Conservation (phyloP, 2,113 vertebrate genomes). For the Trogon surrucura region DNA sequence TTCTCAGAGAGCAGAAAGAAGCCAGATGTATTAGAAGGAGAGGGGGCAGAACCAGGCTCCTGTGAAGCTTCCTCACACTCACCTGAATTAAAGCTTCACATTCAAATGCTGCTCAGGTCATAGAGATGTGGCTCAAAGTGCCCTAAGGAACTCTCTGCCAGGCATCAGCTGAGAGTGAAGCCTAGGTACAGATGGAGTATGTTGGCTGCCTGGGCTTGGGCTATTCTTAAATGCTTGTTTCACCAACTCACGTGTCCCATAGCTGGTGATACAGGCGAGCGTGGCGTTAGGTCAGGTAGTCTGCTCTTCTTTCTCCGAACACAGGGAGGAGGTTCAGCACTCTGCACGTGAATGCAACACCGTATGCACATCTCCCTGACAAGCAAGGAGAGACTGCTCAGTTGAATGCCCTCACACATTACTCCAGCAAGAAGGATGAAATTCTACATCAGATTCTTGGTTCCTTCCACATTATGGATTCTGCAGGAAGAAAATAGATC, state of each 20-base stretch:
- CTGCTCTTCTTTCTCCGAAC: not conserved
- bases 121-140: not conserved
- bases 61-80: not conserved
- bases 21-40: not conserved
- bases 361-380: not conserved
- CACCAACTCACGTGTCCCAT: not conserved
- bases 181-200: not conserved
- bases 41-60: not conserved
- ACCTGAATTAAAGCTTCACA: not conserved
- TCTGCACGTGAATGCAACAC: rapidly evolving
- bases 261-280: not conserved
- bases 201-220: not conserved
- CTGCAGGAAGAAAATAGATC: not conserved
- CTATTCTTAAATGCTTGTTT: not conserved
- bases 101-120: not conserved
- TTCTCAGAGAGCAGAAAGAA: not conserved
- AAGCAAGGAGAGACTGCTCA: not conserved
- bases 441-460: not conserved
- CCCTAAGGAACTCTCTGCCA: not conserved
- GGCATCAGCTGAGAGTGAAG: not conserved
- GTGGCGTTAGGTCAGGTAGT: not conserved
- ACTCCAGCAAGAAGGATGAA: not conserved
- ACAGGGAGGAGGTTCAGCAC: not conserved
- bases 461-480: not conserved
- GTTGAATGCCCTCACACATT: not conserved